Percentiles rank a stretch among this genome's conserved stretches.
These are phyloP conservation scores for Myotis brandtii DNA, from an alignment of 2,113 vertebrate species.

Conservation along the genomic window DNA sequence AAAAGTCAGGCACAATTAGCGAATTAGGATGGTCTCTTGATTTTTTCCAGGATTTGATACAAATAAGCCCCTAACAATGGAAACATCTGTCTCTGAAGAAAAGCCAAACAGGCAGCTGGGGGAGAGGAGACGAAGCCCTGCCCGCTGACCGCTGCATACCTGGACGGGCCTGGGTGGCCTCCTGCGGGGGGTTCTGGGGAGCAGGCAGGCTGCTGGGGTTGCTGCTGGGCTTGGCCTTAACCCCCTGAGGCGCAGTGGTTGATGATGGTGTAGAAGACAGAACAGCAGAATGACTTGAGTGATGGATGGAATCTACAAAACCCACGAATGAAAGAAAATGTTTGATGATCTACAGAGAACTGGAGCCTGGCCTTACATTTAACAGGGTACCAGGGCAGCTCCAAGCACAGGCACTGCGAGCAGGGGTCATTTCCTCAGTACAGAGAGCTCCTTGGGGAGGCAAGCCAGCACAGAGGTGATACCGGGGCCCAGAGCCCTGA, in stretches of 20 bases:
- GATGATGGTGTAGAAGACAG: constrained; percentile 84
- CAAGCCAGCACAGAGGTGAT: background rate
- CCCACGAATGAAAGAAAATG: constrained; percentile 60
- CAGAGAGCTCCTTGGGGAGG: background rate
- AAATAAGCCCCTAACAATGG: background rate
- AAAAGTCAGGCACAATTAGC: background rate
- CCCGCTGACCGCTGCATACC: constrained; percentile 61
- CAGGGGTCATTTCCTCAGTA: background rate
- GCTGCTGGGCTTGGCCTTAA: constrained; percentile 81
- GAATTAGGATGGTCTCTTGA: background rate
- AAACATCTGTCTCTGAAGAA: background rate
- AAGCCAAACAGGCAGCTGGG: background rate
- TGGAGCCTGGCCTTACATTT: constrained; percentile 20
- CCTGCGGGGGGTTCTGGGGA: constrained; percentile 80
- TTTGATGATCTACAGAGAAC: constrained; percentile 17
- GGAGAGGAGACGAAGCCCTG: background rate
- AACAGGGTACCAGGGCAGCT: background rate
- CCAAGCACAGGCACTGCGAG: background rate
- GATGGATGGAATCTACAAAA: constrained; percentile 84
- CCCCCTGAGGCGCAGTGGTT: constrained; percentile 81
- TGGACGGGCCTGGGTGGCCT: constrained; percentile 73
- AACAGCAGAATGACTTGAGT: constrained; percentile 66
- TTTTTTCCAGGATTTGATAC: background rate
- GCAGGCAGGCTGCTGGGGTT: constrained; percentile 85
- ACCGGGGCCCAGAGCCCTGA: background rate